These are phyloP conservation scores for Dicentrarchus labrax DNA, from an alignment of 2,113 vertebrate species.

Conservation along the genomic window DNA sequence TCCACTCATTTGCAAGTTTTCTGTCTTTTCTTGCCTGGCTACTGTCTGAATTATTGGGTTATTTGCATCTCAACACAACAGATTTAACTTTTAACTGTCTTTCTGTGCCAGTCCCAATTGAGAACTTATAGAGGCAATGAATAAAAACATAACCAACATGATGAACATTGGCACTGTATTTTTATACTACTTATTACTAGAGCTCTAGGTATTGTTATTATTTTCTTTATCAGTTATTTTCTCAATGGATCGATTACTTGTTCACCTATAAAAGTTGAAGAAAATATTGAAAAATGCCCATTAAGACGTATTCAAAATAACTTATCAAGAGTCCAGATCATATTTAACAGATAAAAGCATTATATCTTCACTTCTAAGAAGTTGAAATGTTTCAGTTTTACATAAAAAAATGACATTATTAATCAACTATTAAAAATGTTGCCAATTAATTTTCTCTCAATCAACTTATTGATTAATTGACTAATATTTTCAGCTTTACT, in stretches of 20 bases:
- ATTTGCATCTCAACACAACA: constrained; percentile 1
- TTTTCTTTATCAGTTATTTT: not conserved
- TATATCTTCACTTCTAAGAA: not conserved
- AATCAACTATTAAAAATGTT: no score
- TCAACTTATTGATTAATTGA: no score
- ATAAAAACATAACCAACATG: no score
- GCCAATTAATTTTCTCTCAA: no score
- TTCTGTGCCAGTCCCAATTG: no score
- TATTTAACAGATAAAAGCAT: not conserved
- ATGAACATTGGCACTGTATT: not conserved
- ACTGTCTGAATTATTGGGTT: not conserved
- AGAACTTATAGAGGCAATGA: not conserved
- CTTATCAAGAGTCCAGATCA: no score
- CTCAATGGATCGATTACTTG: not conserved
- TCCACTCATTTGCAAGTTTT: constrained; percentile 25
- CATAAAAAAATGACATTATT: no score
- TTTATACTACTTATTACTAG: not conserved
- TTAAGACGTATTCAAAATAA: not conserved
- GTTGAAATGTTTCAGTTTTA: no score
- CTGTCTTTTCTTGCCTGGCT: not conserved
- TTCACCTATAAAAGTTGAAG: not conserved
- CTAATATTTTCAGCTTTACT: not conserved
- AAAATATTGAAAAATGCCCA: not conserved
- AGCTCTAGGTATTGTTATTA: not conserved
- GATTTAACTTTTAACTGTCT: not conserved